Base-by-base conservation (phyloP, 2,888 invertebrate genomes). In the Amblyjoppa proteus region DNA sequence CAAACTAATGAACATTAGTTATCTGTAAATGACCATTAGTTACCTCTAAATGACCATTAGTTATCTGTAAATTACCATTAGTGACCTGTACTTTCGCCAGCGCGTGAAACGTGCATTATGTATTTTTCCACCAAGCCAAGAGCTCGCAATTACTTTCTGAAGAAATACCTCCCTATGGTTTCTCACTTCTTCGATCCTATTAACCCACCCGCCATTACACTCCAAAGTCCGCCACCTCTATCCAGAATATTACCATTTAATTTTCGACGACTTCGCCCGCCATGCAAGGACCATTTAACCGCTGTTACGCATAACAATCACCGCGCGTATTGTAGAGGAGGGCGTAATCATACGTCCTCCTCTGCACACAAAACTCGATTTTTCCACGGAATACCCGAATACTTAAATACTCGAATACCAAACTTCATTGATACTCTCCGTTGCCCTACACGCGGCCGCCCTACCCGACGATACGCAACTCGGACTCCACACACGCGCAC, bases 351-450 rank as follows among this genome's bases (percentile, higher is more conserved):
- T 34, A 53, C 66, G 38, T 64, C 64, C 7, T 34, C 49, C 20
- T n/a, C 38, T 31, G 56, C 66, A 68, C 41, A 4, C 76, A 9
- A 53, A 77, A 77, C 76, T 68, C 45, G 51, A 41, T 68, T 68
- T 56, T 41, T n/a, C 38, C 66, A 38, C 49, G 11, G 3, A 66
- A 68, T 4, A 38, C 38, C 5, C 9, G 5, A 38, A 9, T 38
- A 38, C 9, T 16, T 31, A 49, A 34, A 51, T 16, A 69, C n/a
- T 25, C 34, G 28, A 38, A 41, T 45, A 82, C 49, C 20, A 71
- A 74, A 73, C 81, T 66, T 66, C 56, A 71, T 61, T 25, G 71
- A 73, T 66, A 77, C 20, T 9, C 45, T 66, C 45, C 49, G 3
- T 13, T 34, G 66, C 16, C 38, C 1, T 16, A 13, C 53, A 41